Percentiles rank a stretch among this genome's conserved stretches.
phyloP scores from a whole-genome alignment of 2,888 invertebrate species.

The Desoria tigrina region DNA sequence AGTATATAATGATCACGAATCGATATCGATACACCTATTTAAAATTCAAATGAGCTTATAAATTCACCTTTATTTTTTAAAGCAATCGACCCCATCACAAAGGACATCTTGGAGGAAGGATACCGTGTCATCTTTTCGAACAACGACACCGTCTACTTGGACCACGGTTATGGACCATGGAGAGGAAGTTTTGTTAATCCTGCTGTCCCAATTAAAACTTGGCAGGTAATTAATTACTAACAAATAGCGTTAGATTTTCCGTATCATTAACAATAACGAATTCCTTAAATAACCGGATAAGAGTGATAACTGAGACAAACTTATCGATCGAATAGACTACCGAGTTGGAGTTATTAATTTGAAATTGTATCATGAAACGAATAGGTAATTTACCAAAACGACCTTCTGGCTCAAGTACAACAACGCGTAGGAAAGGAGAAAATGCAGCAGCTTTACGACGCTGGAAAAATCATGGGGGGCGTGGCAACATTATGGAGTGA shows the following conservation, averaged over 20 bases:
- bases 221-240: slow-evolving; percentile 54
- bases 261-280: not conserved
- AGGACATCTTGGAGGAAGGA: slow-evolving; percentile 69
- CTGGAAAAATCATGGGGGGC: slow-evolving; percentile 64
- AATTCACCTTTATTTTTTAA: slow-evolving; percentile 41
- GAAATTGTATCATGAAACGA: not conserved
- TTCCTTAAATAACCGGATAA: not conserved
- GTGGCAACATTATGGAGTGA: slow-evolving; percentile 86
- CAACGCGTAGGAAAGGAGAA: not conserved
- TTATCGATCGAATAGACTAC: no score
- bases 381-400: slow-evolving; percentile 1
- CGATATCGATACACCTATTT: not conserved
- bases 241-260: not conserved
- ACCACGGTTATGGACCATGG: slow-evolving; percentile 73
- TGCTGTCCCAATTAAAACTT: slow-evolving; percentile 42
- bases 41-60: not conserved
- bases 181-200: slow-evolving; percentile 39
- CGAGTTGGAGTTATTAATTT: not conserved
- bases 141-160: slow-evolving; percentile 81
- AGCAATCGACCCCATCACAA: slow-evolving; percentile 62
- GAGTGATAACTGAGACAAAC: not conserved
- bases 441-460: slow-evolving; percentile 23
- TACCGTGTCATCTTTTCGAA: slow-evolving; percentile 79
- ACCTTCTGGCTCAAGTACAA: slow-evolving; percentile 11
- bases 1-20: no score